phyloP scores from a whole-genome alignment of 2,888 invertebrate species.

The Cephus sareptanus region DNA sequence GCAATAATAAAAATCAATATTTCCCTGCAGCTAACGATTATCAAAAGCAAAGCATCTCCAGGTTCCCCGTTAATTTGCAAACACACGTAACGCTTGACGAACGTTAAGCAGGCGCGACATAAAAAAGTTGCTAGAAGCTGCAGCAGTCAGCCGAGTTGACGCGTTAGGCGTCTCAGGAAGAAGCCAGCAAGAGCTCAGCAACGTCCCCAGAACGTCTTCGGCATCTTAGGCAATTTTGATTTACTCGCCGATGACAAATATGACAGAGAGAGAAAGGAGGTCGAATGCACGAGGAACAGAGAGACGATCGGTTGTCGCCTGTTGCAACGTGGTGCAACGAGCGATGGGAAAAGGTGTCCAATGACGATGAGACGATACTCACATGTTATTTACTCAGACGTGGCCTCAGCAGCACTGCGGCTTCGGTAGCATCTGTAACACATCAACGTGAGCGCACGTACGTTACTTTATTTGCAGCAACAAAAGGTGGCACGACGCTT shows the following conservation, averaged over 20 bases:
- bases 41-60: not conserved
- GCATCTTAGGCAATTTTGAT: not conserved
- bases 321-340: not conserved
- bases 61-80: conserved; percentile 29
- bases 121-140: not conserved
- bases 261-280: not conserved
- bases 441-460: conserved; percentile 22
- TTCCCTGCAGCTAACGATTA: not conserved
- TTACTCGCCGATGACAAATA: not conserved
- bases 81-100: conserved; percentile 27
- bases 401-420: conserved; percentile 47
- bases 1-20: not conserved
- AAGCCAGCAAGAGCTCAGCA: not conserved
- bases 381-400: conserved; percentile 56
- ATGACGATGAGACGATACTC: conserved; percentile 33
- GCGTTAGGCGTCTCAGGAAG: not conserved
- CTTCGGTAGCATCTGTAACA: conserved; percentile 61
- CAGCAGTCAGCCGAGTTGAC: not conserved
- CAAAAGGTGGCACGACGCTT: not conserved
- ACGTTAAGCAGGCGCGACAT: conserved; percentile 21
- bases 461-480: not conserved
- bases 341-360: not conserved
- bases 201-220: not conserved
- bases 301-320: not conserved
- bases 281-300: not conserved